Evolutionary conservation across 2,113 vertebrate genomes (phyloP).

Genomic region (Aplodontia rufa): DNA sequence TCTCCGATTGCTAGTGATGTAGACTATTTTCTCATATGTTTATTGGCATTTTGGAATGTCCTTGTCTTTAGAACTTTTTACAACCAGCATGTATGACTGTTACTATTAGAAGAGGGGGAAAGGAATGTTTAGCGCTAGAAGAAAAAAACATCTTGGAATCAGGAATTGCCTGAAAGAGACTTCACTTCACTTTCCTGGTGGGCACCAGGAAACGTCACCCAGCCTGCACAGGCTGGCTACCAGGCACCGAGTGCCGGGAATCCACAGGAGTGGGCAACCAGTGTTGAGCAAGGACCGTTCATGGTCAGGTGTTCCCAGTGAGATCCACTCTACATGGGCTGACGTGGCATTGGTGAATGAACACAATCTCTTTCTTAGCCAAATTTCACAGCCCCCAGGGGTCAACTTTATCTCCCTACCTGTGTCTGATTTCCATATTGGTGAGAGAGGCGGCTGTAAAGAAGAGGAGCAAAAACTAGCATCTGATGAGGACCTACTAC

Average conservation of each 20-base stretch:
- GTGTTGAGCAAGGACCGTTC: not conserved
- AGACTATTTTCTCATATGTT: no score
- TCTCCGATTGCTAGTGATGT: no score
- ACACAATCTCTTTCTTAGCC: not conserved
- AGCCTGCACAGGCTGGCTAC: not conserved
- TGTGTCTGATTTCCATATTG: not conserved
- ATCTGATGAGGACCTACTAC: not conserved
- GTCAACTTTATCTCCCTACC: not conserved
- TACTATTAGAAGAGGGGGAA: not conserved
- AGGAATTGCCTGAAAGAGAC: not conserved
- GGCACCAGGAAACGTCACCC: not conserved
- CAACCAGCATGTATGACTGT: not conserved
- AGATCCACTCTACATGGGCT: not conserved
- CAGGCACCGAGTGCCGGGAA: not conserved
- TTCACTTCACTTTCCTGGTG: no score
- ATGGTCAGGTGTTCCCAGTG: no score
- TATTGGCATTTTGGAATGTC: no score
- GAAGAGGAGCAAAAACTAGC: not conserved
- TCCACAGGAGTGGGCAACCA: not conserved
- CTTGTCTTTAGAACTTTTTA: conserved; percentile 8
- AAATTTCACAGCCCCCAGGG: not conserved
- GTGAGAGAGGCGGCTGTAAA: not conserved
- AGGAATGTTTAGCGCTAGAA: not conserved
- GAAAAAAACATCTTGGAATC: not conserved
- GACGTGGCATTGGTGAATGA: not conserved